Evolutionary conservation across 1,140 invertebrate genomes (phyloP).

Genomic region (Monochamus saltuarius): DNA sequence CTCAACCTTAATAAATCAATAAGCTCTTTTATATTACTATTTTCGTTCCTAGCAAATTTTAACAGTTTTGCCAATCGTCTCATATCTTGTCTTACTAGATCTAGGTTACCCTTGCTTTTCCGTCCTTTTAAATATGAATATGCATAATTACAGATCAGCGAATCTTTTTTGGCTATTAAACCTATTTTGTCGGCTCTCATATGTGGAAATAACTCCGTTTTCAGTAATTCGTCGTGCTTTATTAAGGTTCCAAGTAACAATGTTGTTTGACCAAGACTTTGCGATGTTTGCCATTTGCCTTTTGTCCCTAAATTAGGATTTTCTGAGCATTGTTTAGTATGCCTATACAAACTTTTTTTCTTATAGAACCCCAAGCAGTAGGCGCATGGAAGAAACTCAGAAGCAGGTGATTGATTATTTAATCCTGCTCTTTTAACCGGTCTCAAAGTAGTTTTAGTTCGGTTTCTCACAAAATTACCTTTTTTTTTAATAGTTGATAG

Average conservation of each 20-base stretch:
- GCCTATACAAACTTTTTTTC: slow-evolving; percentile 9
- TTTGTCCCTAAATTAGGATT: not conserved
- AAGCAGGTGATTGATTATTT: not conserved
- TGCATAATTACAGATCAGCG: slow-evolving; percentile 14
- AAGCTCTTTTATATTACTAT: slow-evolving; percentile 3
- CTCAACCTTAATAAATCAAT: slow-evolving; percentile 13
- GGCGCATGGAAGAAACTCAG: slow-evolving; percentile 15
- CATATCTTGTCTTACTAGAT: slow-evolving; percentile 11
- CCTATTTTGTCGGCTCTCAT: slow-evolving; percentile 13
- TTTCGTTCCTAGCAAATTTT: not conserved
- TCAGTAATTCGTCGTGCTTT: slow-evolving; percentile 15
- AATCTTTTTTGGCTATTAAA: slow-evolving; percentile 18
- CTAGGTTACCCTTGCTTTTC: slow-evolving; percentile 6
- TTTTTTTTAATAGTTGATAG: slow-evolving; percentile 8
- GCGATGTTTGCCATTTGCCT: slow-evolving; percentile 3
- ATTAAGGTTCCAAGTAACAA: slow-evolving; percentile 10
- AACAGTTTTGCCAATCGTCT: slow-evolving; percentile 9
- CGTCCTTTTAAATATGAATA: slow-evolving; percentile 18
- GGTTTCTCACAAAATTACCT: slow-evolving; percentile 16
- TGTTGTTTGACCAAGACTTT: slow-evolving; percentile 16
- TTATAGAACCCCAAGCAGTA: slow-evolving; percentile 20
- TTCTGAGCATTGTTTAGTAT: slow-evolving; percentile 12
- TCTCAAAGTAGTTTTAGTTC: slow-evolving; percentile 11
- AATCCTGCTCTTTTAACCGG: slow-evolving; percentile 8
- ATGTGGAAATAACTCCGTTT: slow-evolving; percentile 11